Evolutionary conservation across 2,113 vertebrate genomes (phyloP).

Genomic region (Pandion haliaetus): DNA sequence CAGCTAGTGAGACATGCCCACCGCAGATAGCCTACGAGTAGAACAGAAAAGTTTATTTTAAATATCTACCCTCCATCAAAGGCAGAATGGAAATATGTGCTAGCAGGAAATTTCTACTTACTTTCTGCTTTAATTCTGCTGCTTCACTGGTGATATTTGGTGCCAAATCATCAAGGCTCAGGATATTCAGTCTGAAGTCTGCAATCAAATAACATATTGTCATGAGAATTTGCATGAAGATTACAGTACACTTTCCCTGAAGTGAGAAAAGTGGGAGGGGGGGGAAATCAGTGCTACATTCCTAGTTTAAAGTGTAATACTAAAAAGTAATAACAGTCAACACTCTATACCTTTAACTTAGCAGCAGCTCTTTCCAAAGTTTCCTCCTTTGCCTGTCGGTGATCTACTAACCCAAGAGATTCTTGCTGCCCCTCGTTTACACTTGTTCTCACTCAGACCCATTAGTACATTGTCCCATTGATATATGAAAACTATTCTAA

Average conservation of each 20-base stretch:
- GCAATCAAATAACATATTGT: not conserved
- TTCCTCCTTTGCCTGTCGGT: not conserved
- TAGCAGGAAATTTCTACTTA: not conserved
- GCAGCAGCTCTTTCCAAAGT: not conserved
- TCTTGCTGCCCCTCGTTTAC: not conserved
- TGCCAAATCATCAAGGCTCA: slow-evolving; percentile 83
- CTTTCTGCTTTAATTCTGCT: slow-evolving; percentile 19
- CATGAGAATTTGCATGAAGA: not conserved
- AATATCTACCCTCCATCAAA: not conserved
- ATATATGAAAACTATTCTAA: not conserved
- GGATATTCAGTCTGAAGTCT: slow-evolving; percentile 84
- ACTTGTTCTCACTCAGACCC: not conserved
- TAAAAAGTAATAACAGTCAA: not conserved
- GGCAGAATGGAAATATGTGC: not conserved
- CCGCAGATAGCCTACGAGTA: not conserved
- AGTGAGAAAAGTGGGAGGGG: not conserved
- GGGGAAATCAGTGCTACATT: not conserved
- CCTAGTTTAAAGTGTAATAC: not conserved
- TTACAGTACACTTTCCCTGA: accelerated
- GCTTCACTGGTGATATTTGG: slow-evolving; percentile 8
- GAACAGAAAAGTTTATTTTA: not conserved
- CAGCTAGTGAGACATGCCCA: not conserved
- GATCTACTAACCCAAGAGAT: not conserved
- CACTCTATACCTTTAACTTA: not conserved
- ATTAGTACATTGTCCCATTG: not conserved